A percentile compares a stretch with the other conserved stretches of the same genome.
These are phyloP conservation scores for Cardiocondyla obscurior DNA, from an alignment of 1,140 invertebrate genomes.

Conservation along the genomic window DNA sequence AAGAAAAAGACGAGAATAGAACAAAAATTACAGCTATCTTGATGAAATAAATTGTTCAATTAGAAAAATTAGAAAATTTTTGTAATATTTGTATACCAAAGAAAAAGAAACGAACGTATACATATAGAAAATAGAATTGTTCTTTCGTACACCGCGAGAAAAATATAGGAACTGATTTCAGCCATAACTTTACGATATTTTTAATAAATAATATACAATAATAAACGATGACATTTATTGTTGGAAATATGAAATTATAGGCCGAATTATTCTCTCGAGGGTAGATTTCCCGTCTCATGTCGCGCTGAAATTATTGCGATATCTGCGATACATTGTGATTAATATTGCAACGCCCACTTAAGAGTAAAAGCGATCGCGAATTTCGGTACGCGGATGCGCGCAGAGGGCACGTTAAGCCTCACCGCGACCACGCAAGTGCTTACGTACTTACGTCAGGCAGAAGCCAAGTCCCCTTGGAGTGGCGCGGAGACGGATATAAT, in stretches of 20 bases:
- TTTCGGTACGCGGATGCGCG: conserved; percentile 12
- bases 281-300: background rate
- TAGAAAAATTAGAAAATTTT: too few relatives aligned
- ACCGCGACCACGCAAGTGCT: conserved; percentile 65
- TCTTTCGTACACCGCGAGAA: too few relatives aligned
- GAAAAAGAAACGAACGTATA: background rate
- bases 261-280: too few relatives aligned
- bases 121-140: too few relatives aligned
- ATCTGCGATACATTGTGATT: background rate
- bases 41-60: background rate
- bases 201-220: too few relatives aligned
- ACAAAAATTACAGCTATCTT: background rate
- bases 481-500: conserved; percentile 80
- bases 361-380: conserved; percentile 27
- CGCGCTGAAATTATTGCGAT: conserved; percentile 1
- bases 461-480: conserved; percentile 79
- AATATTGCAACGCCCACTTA: background rate
- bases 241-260: too few relatives aligned
- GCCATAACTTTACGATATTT: too few relatives aligned
- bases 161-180: too few relatives aligned
- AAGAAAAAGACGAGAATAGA: background rate
- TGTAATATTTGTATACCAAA: too few relatives aligned
- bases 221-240: too few relatives aligned
- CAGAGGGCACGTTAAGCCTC: conserved; percentile 20
- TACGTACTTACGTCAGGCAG: conserved; percentile 68